Percentiles rank a stretch among this genome's conserved stretches.
These are phyloP conservation scores for Calephelis nemesis DNA, from an alignment of 1,140 invertebrate genomes.

Conservation along the genomic window DNA sequence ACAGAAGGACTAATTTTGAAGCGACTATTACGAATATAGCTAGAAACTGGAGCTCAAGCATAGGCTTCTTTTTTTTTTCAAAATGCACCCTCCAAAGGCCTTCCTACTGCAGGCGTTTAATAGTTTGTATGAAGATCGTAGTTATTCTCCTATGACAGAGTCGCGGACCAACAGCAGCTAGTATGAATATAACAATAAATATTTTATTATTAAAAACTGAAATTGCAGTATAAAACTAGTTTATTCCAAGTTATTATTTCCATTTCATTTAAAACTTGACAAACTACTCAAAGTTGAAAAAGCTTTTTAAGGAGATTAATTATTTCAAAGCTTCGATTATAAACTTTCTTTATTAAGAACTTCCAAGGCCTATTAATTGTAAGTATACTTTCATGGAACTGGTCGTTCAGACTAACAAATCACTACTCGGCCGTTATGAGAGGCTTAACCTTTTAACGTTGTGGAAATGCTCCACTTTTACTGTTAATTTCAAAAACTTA, in stretches of 20 bases:
- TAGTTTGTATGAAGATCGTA: no score
- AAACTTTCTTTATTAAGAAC: constrained; percentile 13
- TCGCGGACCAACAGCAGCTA: no score
- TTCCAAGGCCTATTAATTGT: constrained; percentile 18
- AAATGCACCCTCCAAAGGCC: no score
- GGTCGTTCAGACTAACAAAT: constrained; percentile 12
- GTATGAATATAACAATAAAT: no score
- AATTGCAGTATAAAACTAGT: background rate
- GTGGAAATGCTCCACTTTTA: constrained; percentile 3
- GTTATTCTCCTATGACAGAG: no score
- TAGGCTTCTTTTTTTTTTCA: no score
- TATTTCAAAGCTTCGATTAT: background rate
- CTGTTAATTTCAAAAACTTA: background rate
- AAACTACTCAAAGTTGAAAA: background rate
- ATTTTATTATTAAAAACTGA: background rate
- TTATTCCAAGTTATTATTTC: background rate
- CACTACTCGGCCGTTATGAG: constrained; percentile 6
- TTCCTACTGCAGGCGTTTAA: no score
- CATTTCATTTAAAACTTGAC: background rate
- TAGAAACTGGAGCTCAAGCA: no score
- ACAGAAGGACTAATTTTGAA: no score
- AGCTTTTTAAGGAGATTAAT: constrained; percentile 2
- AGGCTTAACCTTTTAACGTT: background rate
- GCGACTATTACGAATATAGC: no score
- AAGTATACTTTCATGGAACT: background rate